phyloP scores from a whole-genome alignment of 2,797 vertebrate genomes.

The Buceros bicornis region DNA sequence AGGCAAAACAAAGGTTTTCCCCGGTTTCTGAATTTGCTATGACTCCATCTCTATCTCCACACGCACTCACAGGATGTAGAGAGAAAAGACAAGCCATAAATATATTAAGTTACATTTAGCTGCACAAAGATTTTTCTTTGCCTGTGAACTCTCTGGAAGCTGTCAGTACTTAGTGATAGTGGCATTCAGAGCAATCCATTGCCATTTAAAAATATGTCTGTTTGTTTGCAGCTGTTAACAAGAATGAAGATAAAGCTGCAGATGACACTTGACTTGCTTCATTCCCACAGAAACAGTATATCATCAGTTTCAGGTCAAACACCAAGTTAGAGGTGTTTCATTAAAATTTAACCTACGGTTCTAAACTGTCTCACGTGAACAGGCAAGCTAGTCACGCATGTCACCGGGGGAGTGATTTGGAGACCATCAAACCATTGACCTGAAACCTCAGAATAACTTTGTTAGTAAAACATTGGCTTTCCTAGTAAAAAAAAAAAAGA shows the following conservation, averaged over 20 bases:
- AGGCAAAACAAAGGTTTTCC: not conserved
- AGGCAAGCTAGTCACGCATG: not conserved
- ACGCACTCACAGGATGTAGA: not conserved
- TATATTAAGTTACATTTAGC: not conserved
- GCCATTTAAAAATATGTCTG: not conserved
- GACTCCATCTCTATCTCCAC: not conserved
- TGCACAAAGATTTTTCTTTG: not conserved
- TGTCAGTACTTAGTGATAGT: not conserved
- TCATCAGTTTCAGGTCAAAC: not conserved
- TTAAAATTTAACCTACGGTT: slow-evolving; percentile 60
- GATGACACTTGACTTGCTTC: not conserved
- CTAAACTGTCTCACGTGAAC: not conserved
- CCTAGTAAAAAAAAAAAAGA: not conserved
- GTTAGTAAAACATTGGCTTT: slow-evolving; percentile 54
- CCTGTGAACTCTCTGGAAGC: not conserved
- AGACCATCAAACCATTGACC: slow-evolving; percentile 35
- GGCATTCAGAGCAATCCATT: not conserved
- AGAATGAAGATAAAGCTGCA: not conserved
- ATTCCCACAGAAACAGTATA: not conserved
- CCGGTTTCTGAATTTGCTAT: not conserved
- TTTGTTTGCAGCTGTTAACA: not conserved
- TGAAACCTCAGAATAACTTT: slow-evolving; percentile 2
- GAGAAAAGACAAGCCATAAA: not conserved
- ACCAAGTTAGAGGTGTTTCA: not conserved
- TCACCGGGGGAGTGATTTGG: not conserved